Base-by-base conservation (phyloP, 2,797 vertebrate genomes). In the Syncerus caffer region DNA sequence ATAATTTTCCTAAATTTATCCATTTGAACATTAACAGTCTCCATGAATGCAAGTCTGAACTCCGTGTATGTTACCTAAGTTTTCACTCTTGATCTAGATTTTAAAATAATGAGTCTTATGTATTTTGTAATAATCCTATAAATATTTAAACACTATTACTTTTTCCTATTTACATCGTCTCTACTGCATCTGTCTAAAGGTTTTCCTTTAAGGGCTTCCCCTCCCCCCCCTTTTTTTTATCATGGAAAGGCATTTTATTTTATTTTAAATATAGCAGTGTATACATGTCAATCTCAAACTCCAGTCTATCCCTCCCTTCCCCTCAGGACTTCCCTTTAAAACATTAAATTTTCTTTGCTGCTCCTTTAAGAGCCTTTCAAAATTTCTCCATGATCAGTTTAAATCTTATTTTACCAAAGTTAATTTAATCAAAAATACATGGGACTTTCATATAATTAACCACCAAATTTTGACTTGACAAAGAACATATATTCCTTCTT, bases 341-440 rank as follows among this genome's bases (percentile, higher is more conserved):
- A 58, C 4, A 23, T 1, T 87, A 27, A 90, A 85, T 96, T 29
- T 87, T 64, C 83, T 93, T 93, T 88, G 2, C 17, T 95, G 4
- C 60, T 64, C 50, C 90, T 85, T 90, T 23, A 79, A 74, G 57
- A 79, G 12, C 1, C 19, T 85, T 84, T 95, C 7, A 83, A 80
- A 85, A 87, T 55, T 86, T 90, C n/a, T 97, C 27, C 82, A 58
- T 57, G 11, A 90, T 76, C 17, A 93, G 2, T 93, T 95, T 79
- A 90, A 96, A 74, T 80, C 2, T 58, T 95, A 87, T 29, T 64
- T 25, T 62, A 82, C 3, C 27, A 58, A 95, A 16, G 25, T 85
- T 51, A 51, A 96, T 85, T 58, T 90, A 12, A 79, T 38, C 84
- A 6, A 86, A 92, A 88, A 84, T 85, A 62, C 76, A n/a, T 53